A percentile compares a stretch with the other conserved stretches of the same genome.
Conservation (phyloP, 2,797 vertebrate genomes). For the Paratrypauchen microcephalus region DNA sequence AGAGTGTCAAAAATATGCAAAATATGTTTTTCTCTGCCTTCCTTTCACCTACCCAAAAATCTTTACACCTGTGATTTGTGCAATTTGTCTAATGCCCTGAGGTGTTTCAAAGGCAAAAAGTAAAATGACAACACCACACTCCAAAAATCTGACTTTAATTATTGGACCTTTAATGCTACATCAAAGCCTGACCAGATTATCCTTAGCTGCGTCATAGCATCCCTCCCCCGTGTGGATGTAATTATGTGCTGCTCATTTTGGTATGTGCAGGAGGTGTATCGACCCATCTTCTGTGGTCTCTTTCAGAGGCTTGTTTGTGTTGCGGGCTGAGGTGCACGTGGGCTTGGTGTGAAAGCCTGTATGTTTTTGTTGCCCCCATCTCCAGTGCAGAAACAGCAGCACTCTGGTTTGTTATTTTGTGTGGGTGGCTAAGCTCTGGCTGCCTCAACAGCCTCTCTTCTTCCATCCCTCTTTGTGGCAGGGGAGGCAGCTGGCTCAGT, state of each 20-base stretch:
- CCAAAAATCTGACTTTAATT: background rate
- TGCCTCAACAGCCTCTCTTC: constrained; percentile 29
- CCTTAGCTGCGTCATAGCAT: background rate
- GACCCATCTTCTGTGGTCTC: constrained; percentile 1
- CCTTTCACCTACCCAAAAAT: background rate
- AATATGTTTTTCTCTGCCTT: too few relatives aligned
- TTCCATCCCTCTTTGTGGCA: constrained; percentile 6
- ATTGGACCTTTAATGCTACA: background rate
- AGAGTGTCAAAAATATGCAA: too few relatives aligned
- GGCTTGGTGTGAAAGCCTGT: constrained; percentile 21
- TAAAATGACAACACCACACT: background rate
- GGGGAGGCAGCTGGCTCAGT: constrained; percentile 55
- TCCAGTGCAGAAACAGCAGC: constrained; percentile 50
- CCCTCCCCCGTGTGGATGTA: background rate
- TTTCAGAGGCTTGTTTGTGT: constrained; percentile 45
- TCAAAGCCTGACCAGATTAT: background rate
- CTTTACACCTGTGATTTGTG: background rate
- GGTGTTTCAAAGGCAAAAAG: background rate
- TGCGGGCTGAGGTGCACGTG: constrained; percentile 52
- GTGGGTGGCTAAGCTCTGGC: constrained; percentile 57
- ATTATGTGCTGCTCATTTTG: constrained; percentile 25
- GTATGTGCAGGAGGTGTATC: background rate
- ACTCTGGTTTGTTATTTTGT: constrained; percentile 48
- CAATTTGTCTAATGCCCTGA: too few relatives aligned
- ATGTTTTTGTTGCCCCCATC: constrained; percentile 23